Evolutionary conservation across 2,888 invertebrate genomes (phyloP), one percentile per base, ranked within the genome.

Genomic region (Dolomedes plantarius): DNA sequence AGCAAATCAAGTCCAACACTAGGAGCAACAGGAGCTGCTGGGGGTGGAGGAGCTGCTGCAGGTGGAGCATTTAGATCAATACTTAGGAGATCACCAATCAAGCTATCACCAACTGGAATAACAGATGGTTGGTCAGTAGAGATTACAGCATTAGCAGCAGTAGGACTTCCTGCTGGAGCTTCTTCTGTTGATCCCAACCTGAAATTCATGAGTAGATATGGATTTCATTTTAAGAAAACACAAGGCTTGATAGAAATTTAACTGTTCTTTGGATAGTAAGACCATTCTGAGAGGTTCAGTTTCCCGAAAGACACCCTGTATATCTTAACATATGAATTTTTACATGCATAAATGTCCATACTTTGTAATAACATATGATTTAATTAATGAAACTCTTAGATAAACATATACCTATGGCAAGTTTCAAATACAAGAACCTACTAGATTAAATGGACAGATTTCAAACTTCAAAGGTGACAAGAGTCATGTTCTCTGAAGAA

Each of bases 71-170:
- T 96, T 88, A 99, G 95, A 92, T 99, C 99, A 96, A 99, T 97
- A 31, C 97, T 97, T 80, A 99, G 93, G 77, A 99, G 93, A 92
- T 99, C 99, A 0, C 98, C 99, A 91, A 99, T 98, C 29, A 99
- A 93, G 0, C 97, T 97, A 91, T 99, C 99, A 16, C 86, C 88
- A 92, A 97, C 95, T 13, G 94, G 94, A 89, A 95, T 95, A 13
- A 95, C 94, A 7, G 92, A 92, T 3, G 92, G 90, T 87, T 77
- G 77, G 16, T 87, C 85, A 65, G 76, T 19, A 9, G 89, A 71
- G 68, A 89, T 74, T 39, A 79, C 68, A 32, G 72, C 46, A 19
- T 69, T 76, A 11, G 46, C 76, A 68, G 32, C 85, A 62, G 68
- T 41, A 28, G 87, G 82, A 75, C 79, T 87, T 1, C 74, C 78